Evolutionary conservation across 2,888 invertebrate species (phyloP), one percentile per base, ranked within the genome.

Genomic region (Ligdia adustata): DNA sequence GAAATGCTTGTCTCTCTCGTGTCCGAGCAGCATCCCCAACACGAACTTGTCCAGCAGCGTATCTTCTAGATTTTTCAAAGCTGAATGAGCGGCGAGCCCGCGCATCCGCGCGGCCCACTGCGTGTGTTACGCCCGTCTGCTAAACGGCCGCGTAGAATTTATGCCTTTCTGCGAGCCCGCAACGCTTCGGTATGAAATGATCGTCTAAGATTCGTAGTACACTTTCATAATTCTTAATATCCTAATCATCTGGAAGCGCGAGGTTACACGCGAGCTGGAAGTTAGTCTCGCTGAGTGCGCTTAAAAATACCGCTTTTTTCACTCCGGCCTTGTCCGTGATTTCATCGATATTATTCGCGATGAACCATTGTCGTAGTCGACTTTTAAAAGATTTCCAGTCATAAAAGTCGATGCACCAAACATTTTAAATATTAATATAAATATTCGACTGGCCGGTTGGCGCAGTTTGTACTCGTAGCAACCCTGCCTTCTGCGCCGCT

Each of bases 51-150:
- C 22, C 7, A 22, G 22, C 4, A 22, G 22, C 4, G 4, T 1
- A 5, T 28, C 13, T 9, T 28, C 13, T 6, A 4, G 3, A 11
- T 5, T 0, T 12, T 28, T 63, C 2, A 68, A 62, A 0, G 37
- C 34, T 31, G 60, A 66, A n/a, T 57, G 40, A 4, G 47, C 47
- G 6, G 56, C 51, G 2, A 64, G 49, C 2, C 55, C 59, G 3
- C 60, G 49, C 2, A 62, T 15, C 15, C 57, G 41, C 2, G 58
- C 56, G 0, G 59, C 62, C 60, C 59, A 64, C 29, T 62, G 54
- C 1, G 28, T 50, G 39, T 0, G 50, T 43, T 24, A 66, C 65
- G 5, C 43, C 50, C 4, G 38, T 4, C 4, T 26, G 35, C 4
- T 13, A n/a, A 14, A 13, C 28, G 3, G 31, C n/a, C n/a, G n/a